These are phyloP conservation scores for Silurus glanis DNA, from an alignment of 2,113 vertebrate genomes.

Conservation along the genomic window DNA sequence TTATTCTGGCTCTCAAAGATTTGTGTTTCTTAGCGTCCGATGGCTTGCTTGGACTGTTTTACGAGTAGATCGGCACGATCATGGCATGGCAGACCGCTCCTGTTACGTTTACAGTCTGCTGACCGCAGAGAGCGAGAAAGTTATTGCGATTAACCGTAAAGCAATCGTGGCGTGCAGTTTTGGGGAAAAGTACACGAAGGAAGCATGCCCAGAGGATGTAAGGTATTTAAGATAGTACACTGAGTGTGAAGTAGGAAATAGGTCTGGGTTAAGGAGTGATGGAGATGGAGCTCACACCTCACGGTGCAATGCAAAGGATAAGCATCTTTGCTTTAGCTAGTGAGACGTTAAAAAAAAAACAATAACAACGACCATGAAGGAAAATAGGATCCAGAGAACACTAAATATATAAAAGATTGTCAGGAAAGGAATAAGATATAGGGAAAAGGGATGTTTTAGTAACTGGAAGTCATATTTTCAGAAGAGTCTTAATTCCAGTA, in stretches of 20 bases:
- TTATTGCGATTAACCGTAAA: neutral
- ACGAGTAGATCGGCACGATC: neutral
- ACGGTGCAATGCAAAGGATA: neutral
- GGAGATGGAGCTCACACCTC: neutral
- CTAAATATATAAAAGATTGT: neutral
- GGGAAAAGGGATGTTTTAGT: neutral
- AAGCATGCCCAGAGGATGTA: neutral
- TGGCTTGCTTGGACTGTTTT: neutral
- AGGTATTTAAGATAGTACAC: neutral
- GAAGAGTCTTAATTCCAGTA: neutral
- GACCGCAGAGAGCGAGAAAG: neutral
- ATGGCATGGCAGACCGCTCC: neutral
- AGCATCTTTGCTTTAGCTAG: neutral
- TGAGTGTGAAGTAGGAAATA: neutral
- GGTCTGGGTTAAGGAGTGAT: neutral
- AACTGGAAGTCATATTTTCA: neutral
- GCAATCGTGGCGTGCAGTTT: neutral
- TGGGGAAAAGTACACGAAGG: neutral
- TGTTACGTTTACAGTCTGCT: neutral
- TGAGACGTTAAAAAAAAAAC: neutral
- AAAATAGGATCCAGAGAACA: neutral
- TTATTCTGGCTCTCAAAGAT: neutral
- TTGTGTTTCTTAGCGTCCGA: neutral
- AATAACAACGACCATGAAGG: neutral
- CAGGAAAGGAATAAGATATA: neutral